phyloP scores from a whole-genome alignment of 2,797 vertebrate species.

The Melanotaenia nigrans region DNA sequence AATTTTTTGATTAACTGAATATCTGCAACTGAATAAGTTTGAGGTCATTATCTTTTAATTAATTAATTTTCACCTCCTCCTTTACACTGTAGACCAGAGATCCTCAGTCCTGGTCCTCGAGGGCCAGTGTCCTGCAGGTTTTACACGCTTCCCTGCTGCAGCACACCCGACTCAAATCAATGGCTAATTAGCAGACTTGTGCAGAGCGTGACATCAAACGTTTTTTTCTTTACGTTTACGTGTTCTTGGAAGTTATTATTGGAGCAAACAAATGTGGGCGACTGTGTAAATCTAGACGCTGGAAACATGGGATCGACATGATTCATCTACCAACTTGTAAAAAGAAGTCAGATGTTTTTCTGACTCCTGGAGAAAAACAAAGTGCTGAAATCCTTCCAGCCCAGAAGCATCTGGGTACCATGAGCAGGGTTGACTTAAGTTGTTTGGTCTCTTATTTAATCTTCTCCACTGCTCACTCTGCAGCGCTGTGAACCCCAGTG shows the following conservation, averaged over 20 bases:
- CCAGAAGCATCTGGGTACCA: constrained; percentile 64
- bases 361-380: constrained; percentile 62
- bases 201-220: too few species aligned
- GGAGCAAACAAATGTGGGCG: constrained; percentile 12
- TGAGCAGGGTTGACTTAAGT: constrained; percentile 57
- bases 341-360: constrained; percentile 56
- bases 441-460: constrained; percentile 68
- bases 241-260: constrained; percentile 29
- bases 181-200: too few species aligned
- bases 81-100: too few species aligned
- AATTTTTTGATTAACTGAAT: too few species aligned
- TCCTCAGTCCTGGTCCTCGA: too few species aligned
- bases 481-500: constrained; percentile 56
- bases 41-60: too few species aligned
- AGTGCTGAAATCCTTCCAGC: constrained; percentile 54
- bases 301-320: constrained; percentile 33
- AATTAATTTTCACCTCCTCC: too few species aligned
- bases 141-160: too few species aligned
- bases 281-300: constrained; percentile 49
- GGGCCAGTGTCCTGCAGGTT: too few species aligned
- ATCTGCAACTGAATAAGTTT: too few species aligned
- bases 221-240: constrained; percentile 8
- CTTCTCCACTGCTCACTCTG: constrained; percentile 72
- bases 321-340: constrained; percentile 35
- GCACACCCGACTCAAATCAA: too few species aligned